Base-by-base conservation (phyloP, 2,797 vertebrate genomes). In the Microctenopoma steveboyesi region DNA sequence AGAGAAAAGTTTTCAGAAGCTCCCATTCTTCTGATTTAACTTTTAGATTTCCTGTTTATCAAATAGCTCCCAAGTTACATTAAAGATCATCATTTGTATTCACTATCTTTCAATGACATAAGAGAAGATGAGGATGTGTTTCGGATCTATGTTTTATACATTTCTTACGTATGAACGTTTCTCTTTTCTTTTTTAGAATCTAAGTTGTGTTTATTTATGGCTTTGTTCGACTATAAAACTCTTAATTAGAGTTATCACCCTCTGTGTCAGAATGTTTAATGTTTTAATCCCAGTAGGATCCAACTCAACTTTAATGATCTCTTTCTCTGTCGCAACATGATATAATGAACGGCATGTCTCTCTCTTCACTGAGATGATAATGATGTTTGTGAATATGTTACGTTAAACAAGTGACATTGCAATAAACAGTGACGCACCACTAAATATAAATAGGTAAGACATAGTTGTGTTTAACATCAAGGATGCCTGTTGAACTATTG, bases 271-370 rank as follows among this genome's bases (percentile, higher is more conserved):
- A 35, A 25, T 62, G 40, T 73, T 49, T 52, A 56, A 68, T 56
- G 48, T 79, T 83, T 70, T 71, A 71, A 78, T 85, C 74, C 56
- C 59, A 42, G 68, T 66, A 51, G 75, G 76, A 72, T 46, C 39
- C 58, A 72, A 27, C 62, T 72, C 54, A 69, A 33, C 72, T 78
- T 69, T 86, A 85, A 89, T 83, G 62, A 87, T 81, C 74, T 69
- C 59, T 46, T 48, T 39, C 46, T 67, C 68, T 56, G 48, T 55
- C 14, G 2, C 53, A 66, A 14, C 47, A 69, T 62, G 61, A 77
- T 61, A 68, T 78, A 70, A 84, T 82, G 71, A 90, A 84, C 56
- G 47, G 35, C 50, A 68, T 33, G 4, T 64, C 68, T 69, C 40
- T 63, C 52, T 51, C 47, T 72, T 67, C 57, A 65, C 60, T 55